phyloP scores from a whole-genome alignment of 2,113 vertebrate species.

The Actenoides hombroni region DNA sequence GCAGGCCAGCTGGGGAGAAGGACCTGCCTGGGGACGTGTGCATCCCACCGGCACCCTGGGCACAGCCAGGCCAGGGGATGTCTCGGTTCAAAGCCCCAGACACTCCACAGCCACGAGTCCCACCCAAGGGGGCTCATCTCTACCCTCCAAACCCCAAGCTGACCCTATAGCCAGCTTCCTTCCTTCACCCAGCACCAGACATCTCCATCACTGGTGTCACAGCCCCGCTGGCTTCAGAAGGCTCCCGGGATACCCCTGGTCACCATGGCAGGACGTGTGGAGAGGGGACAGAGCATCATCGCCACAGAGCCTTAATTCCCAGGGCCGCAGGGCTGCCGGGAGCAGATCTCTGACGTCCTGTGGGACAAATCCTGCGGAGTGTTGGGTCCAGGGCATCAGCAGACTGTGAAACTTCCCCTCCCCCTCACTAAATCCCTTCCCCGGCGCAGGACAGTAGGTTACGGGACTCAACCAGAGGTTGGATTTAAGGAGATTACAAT shows the following conservation, averaged over 20 bases:
- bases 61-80: neutral
- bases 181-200: neutral
- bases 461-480: slow-evolving; percentile 58
- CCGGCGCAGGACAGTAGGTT: slow-evolving; percentile 54
- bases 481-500: slow-evolving; percentile 70
- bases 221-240: rapidly evolving
- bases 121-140: neutral
- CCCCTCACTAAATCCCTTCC: slow-evolving; percentile 58
- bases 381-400: neutral
- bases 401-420: slow-evolving; percentile 42
- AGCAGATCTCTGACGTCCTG: neutral
- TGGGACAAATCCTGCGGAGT: neutral
- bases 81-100: neutral
- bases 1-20: neutral
- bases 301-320: neutral
- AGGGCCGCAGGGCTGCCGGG: rapidly evolving
- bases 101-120: neutral
- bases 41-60: rapidly evolving
- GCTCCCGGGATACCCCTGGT: rapidly evolving
- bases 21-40: neutral
- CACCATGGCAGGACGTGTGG: rapidly evolving
- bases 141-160: neutral
- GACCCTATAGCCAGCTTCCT: neutral
- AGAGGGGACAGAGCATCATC: neutral
- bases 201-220: neutral